Evolutionary conservation across 2,113 vertebrate genomes (phyloP).

Genomic region (Felis chaus): DNA sequence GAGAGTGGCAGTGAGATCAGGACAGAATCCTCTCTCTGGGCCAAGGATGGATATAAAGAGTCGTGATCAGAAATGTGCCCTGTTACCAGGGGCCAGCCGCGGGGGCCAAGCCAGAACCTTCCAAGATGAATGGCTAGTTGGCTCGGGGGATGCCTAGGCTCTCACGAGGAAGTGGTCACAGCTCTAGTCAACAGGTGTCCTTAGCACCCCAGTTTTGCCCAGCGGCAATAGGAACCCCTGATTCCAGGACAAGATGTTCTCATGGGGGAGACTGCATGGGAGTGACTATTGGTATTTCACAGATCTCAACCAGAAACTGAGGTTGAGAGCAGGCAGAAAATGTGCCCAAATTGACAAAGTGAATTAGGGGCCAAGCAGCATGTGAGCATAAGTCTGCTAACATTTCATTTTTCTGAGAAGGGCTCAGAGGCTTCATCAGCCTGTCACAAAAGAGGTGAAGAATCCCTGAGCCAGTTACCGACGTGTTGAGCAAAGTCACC

Average conservation of each 20-base stretch:
- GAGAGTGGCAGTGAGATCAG: background rate
- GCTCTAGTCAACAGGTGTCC: background rate
- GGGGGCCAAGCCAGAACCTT: background rate
- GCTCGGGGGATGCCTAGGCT: background rate
- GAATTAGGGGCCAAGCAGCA: background rate
- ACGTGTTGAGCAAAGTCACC: background rate
- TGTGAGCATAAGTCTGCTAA: background rate
- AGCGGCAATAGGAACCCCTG: background rate
- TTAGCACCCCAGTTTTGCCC: background rate
- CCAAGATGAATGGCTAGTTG: accelerated
- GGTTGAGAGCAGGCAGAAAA: background rate
- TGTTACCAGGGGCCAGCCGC: background rate
- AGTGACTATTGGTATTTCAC: background rate
- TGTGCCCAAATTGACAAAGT: background rate
- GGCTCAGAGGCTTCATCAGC: background rate
- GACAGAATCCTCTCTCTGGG: background rate
- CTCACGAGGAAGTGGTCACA: background rate
- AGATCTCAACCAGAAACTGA: background rate
- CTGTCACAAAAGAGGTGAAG: background rate
- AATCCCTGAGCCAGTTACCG: background rate
- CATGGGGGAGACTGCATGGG: too few relatives aligned
- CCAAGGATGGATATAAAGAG: background rate
- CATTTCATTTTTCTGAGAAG: background rate
- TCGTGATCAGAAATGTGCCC: background rate
- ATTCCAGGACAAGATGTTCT: background rate